Conservation (phyloP, 1,140 invertebrate genomes). For the Eueides isabella region DNA sequence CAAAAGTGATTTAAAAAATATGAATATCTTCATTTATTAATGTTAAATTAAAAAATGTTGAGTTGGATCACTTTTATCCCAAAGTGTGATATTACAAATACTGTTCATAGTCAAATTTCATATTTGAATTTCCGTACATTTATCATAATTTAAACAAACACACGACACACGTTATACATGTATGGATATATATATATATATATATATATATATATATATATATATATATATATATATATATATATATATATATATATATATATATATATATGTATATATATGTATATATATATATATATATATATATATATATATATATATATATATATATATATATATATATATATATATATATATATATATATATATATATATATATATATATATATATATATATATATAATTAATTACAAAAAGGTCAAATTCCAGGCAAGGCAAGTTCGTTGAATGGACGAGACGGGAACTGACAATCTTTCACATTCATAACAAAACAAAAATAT, state of each 20-base stretch:
- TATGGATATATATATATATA: background rate
- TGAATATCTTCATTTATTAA: too few relatives aligned
- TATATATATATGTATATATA: background rate
- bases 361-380: background rate
- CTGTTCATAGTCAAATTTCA: background rate
- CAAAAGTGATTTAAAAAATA: background rate
- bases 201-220: background rate
- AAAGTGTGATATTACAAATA: background rate
- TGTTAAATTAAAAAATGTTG: too few relatives aligned
- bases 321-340: background rate
- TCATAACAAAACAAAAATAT: background rate
- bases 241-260: background rate
- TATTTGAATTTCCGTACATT: constrained; percentile 1
- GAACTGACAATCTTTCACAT: background rate
- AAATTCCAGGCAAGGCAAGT: constrained; percentile 29
- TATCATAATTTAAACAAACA: background rate
- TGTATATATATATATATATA: background rate
- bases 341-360: background rate
- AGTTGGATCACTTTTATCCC: background rate
- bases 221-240: background rate
- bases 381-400: background rate
- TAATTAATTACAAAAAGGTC: too few relatives aligned
- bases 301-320: background rate
- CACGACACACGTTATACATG: background rate
- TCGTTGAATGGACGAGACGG: constrained; percentile 17